Base-by-base conservation (phyloP, 2,797 vertebrate species). In the Falco cherrug region DNA sequence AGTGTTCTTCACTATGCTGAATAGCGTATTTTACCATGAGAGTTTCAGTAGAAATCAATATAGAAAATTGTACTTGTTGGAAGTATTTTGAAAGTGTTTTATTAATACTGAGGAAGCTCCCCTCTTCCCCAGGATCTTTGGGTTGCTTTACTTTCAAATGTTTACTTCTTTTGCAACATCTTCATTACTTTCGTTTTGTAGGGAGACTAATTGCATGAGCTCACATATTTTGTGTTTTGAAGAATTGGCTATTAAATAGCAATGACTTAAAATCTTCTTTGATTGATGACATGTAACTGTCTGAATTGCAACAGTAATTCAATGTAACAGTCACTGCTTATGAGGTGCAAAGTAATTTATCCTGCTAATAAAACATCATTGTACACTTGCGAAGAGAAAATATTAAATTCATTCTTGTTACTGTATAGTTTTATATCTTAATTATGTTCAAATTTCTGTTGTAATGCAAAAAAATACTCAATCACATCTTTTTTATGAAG, bases 201-300 rank as follows among this genome's bases (percentile, higher is more conserved):
- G 57, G 57, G 85, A 93, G 57, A 83, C 92, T 94, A 95, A 96
- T 93, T 78, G 70, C 48, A 24, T 37, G n/a, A 94, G 74, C 74
- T 95, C 69, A 35, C 53, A 9, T 81, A 82, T 92, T 93, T 81
- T 83, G 70, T 75, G 37, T 80, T 90, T 95, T 95, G 92, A 95
- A 75, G 87, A 96, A 93, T 95, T 97, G 68, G 74, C 67, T 79
- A 60, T 82, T 95, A 97, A 97, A 92, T 37, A 69, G 67, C 78
- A 80, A 37, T 0, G 10, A 77, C 82, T 87, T 95, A 83, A 96
- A 93, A 82, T 90, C 92, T 73, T 94, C 89, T 53, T 54, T 93
- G 94, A 96, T 95, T 93, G 93, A 96, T 95, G 78, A 54, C 37
- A 6, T 73, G 54, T 91, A 92, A 60, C 92, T 95, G 76, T 94